Conservation (phyloP, 2,888 invertebrate species). For the Cheilosia impressa region DNA sequence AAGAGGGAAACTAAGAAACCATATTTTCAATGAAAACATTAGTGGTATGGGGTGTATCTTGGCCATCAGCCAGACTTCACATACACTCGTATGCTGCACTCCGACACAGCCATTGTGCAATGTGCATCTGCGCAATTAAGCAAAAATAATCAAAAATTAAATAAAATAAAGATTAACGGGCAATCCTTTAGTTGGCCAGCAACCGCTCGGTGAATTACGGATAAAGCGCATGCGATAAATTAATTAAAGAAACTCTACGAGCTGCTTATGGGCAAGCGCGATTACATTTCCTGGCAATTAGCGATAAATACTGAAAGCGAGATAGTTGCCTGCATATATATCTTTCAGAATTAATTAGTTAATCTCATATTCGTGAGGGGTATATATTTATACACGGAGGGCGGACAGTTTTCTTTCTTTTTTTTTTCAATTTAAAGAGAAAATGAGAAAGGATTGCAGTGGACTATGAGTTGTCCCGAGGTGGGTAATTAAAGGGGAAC, state of each 20-base stretch:
- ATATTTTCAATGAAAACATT: constrained; percentile 66
- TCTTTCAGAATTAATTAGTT: constrained; percentile 55
- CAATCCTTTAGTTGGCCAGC: constrained; percentile 34
- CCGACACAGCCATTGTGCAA: constrained; percentile 17
- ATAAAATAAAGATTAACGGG: constrained; percentile 66
- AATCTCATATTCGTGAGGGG: constrained; percentile 3
- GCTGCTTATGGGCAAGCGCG: constrained; percentile 36
- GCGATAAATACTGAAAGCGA: constrained; percentile 64
- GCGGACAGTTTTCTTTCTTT: not conserved
- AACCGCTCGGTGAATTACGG: constrained; percentile 38
- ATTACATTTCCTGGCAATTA: constrained; percentile 70
- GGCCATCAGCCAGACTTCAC: constrained; percentile 7
- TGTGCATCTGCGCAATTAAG: constrained; percentile 65
- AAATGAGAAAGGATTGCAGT: not conserved
- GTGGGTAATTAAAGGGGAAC: too few relatives aligned
- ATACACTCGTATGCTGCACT: not conserved
- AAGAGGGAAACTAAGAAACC: constrained; percentile 23
- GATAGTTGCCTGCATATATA: constrained; percentile 17
- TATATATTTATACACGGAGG: not conserved
- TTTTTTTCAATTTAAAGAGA: not conserved
- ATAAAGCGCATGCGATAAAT: constrained; percentile 65
- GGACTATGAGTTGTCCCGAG: not conserved
- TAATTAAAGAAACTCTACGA: constrained; percentile 54
- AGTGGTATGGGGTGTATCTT: constrained; percentile 22
- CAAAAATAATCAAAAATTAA: constrained; percentile 45